These are phyloP conservation scores for Struthidea cinerea DNA, from an alignment of 2,113 vertebrate species.

Conservation along the genomic window DNA sequence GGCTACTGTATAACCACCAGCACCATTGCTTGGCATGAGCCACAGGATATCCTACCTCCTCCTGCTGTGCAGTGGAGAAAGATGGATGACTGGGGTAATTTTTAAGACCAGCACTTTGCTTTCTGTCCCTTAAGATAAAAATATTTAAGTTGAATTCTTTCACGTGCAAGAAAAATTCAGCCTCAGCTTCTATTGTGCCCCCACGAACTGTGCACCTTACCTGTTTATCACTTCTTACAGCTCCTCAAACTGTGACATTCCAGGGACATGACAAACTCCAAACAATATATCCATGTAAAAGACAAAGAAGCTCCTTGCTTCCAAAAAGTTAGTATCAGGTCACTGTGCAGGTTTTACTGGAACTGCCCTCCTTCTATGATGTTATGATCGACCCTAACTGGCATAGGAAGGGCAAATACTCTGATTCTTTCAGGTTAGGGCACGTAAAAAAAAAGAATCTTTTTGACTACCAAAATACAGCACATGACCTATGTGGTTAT, in stretches of 20 bases:
- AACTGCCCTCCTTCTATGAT: neutral
- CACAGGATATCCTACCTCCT: neutral
- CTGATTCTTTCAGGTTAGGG: neutral
- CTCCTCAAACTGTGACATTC: neutral
- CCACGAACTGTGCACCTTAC: neutral
- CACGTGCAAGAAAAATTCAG: neutral
- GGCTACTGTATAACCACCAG: neutral
- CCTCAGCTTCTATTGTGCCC: neutral
- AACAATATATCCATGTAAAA: neutral
- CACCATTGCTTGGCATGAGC: neutral
- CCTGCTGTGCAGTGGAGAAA: neutral
- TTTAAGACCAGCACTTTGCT: neutral
- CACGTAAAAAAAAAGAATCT: neutral
- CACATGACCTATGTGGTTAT: neutral
- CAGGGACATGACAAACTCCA: neutral
- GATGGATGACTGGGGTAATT: accelerated
- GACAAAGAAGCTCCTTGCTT: neutral
- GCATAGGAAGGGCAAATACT: neutral
- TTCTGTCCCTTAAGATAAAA: neutral
- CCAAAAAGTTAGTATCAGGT: neutral
- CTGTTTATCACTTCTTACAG: neutral
- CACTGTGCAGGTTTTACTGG: neutral
- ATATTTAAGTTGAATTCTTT: neutral
- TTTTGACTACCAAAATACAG: neutral
- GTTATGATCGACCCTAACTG: neutral